These are phyloP conservation scores for Trichomalopsis sarcophagae DNA, from an alignment of 1,140 invertebrate genomes.

Conservation along the genomic window DNA sequence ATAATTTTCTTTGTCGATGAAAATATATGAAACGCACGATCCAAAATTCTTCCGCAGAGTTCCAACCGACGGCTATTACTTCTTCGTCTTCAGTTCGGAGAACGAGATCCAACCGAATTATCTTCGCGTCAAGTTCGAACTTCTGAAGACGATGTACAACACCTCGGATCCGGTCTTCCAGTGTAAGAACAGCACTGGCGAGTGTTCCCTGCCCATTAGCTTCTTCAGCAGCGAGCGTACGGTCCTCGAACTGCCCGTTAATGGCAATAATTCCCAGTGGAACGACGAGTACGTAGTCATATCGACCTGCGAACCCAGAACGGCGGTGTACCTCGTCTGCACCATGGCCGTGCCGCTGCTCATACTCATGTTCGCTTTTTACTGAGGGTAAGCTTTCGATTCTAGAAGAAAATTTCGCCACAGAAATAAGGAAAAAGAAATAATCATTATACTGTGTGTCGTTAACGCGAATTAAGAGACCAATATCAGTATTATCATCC, in stretches of 20 bases:
- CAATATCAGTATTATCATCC: too few species aligned
- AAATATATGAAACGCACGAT: neutral
- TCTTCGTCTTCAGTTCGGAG: constrained; percentile 88
- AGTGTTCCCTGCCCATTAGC: constrained; percentile 80
- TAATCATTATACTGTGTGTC: too few species aligned
- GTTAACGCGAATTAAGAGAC: too few species aligned
- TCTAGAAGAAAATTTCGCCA: neutral
- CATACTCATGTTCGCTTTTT: constrained; percentile 84
- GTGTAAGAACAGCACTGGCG: constrained; percentile 78
- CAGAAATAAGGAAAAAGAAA: too few species aligned
- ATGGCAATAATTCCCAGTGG: constrained; percentile 80
- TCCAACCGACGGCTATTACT: constrained; percentile 85
- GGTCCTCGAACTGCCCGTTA: constrained; percentile 78
- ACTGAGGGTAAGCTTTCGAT: constrained; percentile 64
- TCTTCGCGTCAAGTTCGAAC: constrained; percentile 80
- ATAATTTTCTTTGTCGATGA: constrained; percentile 19
- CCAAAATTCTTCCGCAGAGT: constrained; percentile 72
- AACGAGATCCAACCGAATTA: constrained; percentile 85
- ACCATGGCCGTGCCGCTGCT: constrained; percentile 82
- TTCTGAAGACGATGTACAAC: constrained; percentile 83
- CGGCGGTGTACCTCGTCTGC: constrained; percentile 81
- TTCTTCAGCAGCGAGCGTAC: constrained; percentile 83
- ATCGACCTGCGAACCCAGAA: constrained; percentile 84
- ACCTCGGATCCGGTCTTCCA: constrained; percentile 75
- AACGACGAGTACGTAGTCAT: constrained; percentile 84